A percentile compares a stretch with the other conserved stretches of the same genome.
Conservation (phyloP, 1,140 invertebrate species). For the Panagrolaimus sp. region DNA sequence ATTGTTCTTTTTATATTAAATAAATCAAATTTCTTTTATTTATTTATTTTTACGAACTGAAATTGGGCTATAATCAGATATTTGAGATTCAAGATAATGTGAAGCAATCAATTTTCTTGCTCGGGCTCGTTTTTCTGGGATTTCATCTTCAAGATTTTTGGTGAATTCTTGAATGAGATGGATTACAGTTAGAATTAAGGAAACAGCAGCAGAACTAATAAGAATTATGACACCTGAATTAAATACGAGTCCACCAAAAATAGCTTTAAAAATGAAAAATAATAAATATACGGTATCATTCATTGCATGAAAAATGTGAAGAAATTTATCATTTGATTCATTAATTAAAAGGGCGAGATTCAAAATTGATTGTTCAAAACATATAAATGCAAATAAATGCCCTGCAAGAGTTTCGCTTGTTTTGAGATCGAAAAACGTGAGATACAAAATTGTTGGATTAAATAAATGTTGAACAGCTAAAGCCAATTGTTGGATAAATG, state of each 20-base stretch:
- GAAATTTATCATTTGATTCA: constrained; percentile 18
- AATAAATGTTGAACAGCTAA: constrained; percentile 18
- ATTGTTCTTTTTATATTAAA: too few relatives aligned
- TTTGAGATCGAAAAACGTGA: constrained; percentile 7
- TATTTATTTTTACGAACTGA: too few relatives aligned
- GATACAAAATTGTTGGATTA: constrained; percentile 22
- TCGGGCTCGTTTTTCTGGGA: neutral
- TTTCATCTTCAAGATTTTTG: neutral
- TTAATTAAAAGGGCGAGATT: constrained; percentile 17
- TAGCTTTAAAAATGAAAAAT: constrained; percentile 21
- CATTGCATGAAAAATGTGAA: constrained; percentile 25
- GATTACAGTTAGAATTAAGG: neutral
- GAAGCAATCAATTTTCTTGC: constrained; percentile 31
- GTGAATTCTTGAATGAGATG: constrained; percentile 1
- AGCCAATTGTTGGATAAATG: constrained; percentile 28
- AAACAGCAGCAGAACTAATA: constrained; percentile 6
- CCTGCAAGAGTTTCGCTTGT: neutral
- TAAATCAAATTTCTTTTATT: too few relatives aligned
- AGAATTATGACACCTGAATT: neutral
- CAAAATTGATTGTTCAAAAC: constrained; percentile 18
- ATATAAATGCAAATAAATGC: constrained; percentile 14
- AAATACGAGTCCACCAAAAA: constrained; percentile 17
- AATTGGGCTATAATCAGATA: neutral
- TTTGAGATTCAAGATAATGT: constrained; percentile 29
- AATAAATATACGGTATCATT: neutral